phyloP scores from a whole-genome alignment of 2,113 vertebrate species.

The Myrmecophaga tridactyla region DNA sequence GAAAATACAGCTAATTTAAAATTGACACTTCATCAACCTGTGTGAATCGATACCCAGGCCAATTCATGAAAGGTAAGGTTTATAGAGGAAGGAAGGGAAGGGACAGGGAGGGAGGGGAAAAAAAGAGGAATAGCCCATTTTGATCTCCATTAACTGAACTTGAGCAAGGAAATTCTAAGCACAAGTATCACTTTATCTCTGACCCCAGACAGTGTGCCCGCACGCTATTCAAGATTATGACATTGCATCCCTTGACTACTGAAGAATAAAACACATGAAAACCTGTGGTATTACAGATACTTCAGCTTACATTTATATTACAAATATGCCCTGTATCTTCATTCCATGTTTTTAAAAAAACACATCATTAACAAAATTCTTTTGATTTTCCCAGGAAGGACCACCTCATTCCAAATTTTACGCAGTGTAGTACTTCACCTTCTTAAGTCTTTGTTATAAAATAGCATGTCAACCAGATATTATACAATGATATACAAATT shows the following conservation, averaged over 20 bases:
- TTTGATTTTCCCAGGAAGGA: not conserved
- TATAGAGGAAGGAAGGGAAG: not conserved
- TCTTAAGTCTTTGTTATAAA: not conserved
- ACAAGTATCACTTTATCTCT: not conserved
- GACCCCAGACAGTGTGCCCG: not conserved
- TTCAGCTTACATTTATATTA: not conserved
- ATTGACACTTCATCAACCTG: not conserved
- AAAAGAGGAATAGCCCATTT: not conserved
- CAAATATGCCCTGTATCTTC: not conserved
- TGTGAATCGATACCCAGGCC: not conserved
- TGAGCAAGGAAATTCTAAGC: not conserved
- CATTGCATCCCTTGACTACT: not conserved
- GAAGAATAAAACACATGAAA: not conserved
- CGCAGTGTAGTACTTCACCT: not conserved
- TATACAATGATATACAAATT: not conserved
- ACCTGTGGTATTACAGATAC: not conserved
- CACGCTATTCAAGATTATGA: not conserved
- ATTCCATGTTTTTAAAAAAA: not conserved
- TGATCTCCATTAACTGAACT: not conserved
- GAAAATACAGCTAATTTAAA: conserved; percentile 19
- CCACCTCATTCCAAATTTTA: not conserved
- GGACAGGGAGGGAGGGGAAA: too few species aligned
- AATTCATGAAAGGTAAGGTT: not conserved
- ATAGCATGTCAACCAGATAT: not conserved
- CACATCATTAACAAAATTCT: not conserved